Base-by-base conservation (phyloP, 1,140 invertebrate genomes). In the Eriosoma lanigerum region DNA sequence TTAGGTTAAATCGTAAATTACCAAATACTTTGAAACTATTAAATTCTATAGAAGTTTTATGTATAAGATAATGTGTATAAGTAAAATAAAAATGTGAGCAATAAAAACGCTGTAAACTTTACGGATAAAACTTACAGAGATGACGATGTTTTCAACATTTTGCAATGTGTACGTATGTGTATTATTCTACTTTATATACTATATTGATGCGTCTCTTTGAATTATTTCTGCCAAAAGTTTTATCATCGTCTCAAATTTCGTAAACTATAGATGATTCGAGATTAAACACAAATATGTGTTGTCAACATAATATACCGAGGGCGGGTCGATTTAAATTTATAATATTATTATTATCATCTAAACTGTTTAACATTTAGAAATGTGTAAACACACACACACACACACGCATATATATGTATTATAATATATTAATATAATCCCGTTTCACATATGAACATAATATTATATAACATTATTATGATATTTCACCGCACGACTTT, bases 31-130 rank as follows among this genome's bases (percentile, higher is more conserved):
- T 68, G 38, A 46, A 68, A 68, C 64, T 46, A 68, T 68, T 46
- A 66, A 66, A 44, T 15, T 2, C 19, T 21, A 46, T 21, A 44
- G 19, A 44, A 46, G 64, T 46, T 21, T 38, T 46, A 46, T 24
- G n/a, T 68, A 9, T 5, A 15, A n/a, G 29, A 38, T 32, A 64
- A 38, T 68, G 21, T 19, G 15, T 46, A 19, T 21, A 9, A 46
- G 19, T 21, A 24, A 68, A 46, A 46, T 68, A 68, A 68, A 68
- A 68, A 68, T 15, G 12, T 15, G 21, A 44, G 64, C 64, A 21
- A 68, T 68, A 68, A 68, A 68, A 68, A 66, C 32, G 10, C 10
- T 21, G 62, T 66, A 66, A 44, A 66, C 19, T 66, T 66, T 46
- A 66, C 62, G 38, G 38, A 38, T 12, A 5, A 24, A 68, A 46